phyloP scores from a whole-genome alignment of 2,797 vertebrate genomes.

The Onychomys leucogaster region DNA sequence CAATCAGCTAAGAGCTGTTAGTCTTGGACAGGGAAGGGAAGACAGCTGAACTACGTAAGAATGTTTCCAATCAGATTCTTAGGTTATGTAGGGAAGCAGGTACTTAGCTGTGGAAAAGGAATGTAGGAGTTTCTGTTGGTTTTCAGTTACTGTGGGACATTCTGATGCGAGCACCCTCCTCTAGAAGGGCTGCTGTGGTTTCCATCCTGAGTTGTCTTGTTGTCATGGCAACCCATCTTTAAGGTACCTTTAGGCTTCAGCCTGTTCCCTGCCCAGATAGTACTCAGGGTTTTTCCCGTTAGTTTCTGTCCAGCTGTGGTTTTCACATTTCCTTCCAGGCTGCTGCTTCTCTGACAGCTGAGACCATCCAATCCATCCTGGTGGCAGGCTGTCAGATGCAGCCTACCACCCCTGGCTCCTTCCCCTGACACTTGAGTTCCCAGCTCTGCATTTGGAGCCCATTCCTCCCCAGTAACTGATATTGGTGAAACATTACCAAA shows the following conservation, averaged over 20 bases:
- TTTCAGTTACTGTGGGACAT: not conserved
- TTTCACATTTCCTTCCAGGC: not conserved
- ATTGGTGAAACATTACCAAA: not conserved
- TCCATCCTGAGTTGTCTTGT: not conserved
- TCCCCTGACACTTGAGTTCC: not conserved
- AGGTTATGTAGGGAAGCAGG: no score
- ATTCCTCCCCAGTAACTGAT: not conserved
- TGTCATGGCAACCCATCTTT: no score
- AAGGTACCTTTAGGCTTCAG: not conserved
- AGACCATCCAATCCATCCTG: not conserved
- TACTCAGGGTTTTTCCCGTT: not conserved
- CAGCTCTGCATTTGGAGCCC: not conserved
- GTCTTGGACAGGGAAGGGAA: not conserved
- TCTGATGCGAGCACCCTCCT: not conserved
- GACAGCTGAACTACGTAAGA: not conserved
- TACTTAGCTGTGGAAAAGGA: not conserved
- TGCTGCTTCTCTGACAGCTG: not conserved
- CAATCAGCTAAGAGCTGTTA: not conserved
- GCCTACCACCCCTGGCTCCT: not conserved
- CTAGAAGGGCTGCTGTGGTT: not conserved
- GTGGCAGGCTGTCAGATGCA: no score
- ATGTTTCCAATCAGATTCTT: not conserved
- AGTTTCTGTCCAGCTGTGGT: not conserved
- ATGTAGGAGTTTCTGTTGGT: not conserved
- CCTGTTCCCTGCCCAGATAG: not conserved